These are phyloP conservation scores for Oncorhynchus mykiss DNA, from an alignment of 2,113 vertebrate genomes.

Conservation along the genomic window DNA sequence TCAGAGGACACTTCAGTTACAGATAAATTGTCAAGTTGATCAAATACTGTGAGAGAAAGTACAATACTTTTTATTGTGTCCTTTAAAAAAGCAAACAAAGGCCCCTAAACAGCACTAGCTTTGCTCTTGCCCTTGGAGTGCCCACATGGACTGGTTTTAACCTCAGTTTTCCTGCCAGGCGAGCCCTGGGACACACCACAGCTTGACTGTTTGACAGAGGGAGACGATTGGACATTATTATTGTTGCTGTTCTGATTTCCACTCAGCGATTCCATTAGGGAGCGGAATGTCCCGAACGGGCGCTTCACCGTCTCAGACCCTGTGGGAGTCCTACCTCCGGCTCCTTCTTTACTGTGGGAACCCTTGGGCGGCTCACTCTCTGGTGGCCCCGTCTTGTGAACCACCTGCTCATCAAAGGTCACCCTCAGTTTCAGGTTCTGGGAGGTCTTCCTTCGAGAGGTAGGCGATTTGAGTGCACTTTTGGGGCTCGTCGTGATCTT, in stretches of 20 bases:
- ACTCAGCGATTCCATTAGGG: constrained; percentile 94
- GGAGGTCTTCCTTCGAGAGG: constrained; percentile 90
- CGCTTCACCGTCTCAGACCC: constrained; percentile 79
- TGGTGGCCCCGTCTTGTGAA: constrained; percentile 74
- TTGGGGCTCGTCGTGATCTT: constrained; percentile 92
- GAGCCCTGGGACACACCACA: constrained; percentile 76
- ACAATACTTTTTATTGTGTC: neutral
- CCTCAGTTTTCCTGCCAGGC: constrained; percentile 81
- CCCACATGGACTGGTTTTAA: constrained; percentile 74
- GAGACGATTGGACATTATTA: constrained; percentile 52
- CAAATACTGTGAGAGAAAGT: neutral
- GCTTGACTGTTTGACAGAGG: constrained; percentile 56
- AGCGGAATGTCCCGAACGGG: constrained; percentile 90
- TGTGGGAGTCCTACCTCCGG: constrained; percentile 54
- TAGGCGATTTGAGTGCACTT: constrained; percentile 96
- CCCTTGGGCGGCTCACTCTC: constrained; percentile 65
- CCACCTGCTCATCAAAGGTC: constrained; percentile 93
- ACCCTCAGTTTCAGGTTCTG: constrained; percentile 95
- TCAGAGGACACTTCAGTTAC: neutral
- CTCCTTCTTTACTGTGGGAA: constrained; percentile 79
- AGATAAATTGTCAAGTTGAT: neutral
- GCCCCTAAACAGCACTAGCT: constrained; percentile 73
- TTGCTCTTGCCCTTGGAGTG: constrained; percentile 84
- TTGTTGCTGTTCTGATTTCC: constrained; percentile 87
- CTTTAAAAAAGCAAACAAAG: neutral